Conservation (phyloP, 2,888 invertebrate genomes). For the Fragum whitleyi region DNA sequence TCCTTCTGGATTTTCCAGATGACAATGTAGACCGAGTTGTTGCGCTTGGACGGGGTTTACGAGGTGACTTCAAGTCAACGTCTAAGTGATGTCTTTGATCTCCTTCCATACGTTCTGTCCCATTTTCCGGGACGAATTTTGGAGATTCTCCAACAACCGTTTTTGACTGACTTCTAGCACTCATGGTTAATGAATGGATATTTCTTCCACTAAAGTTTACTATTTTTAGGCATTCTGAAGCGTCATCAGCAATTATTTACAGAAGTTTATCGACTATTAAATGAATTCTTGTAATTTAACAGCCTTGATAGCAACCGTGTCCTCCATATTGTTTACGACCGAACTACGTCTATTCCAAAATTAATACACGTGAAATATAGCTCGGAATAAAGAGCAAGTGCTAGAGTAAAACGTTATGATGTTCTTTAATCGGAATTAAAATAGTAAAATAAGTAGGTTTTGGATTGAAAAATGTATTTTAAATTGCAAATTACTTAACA, state of each 20-base stretch:
- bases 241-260: neutral
- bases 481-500: too few relatives aligned
- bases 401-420: too few relatives aligned
- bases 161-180: neutral
- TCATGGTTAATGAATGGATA: neutral
- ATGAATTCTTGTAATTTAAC: neutral
- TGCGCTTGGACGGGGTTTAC: conserved; percentile 33
- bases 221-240: too few relatives aligned
- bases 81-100: conserved; percentile 55
- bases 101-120: conserved; percentile 11
- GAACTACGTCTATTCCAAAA: neutral
- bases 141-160: neutral
- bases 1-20: conserved; percentile 54
- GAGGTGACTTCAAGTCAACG: conserved; percentile 43
- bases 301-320: conserved; percentile 61
- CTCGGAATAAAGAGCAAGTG: too few relatives aligned
- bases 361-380: neutral
- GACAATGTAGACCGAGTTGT: conserved; percentile 50
- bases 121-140: neutral
- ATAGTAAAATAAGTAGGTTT: too few relatives aligned
- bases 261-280: neutral
- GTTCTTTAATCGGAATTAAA: too few relatives aligned
- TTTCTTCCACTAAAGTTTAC: too few relatives aligned
- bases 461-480: too few relatives aligned
- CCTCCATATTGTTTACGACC: conserved; percentile 75